Evolutionary conservation across 37 sponge, comb jelly and placozoan species (phyloP).

Genomic region (Tethya wilhelma): DNA sequence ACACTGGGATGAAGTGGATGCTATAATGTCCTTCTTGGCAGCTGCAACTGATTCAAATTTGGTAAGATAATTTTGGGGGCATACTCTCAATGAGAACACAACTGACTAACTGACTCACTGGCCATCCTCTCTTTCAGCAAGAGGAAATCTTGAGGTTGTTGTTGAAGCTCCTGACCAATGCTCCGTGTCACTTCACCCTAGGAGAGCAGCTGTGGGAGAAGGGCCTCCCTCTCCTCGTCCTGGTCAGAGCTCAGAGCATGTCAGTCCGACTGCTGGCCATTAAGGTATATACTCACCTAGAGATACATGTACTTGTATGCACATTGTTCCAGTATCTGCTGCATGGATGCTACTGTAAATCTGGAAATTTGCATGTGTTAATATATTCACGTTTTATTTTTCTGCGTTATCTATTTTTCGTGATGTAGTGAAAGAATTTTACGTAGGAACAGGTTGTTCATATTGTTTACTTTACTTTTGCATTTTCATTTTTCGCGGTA

Average conservation of each 20-base stretch:
- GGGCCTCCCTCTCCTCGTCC: slow-evolving; percentile 48
- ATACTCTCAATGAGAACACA: neutral
- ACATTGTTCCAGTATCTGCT: no score
- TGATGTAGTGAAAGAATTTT: no score
- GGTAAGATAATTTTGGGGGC: slow-evolving; percentile 25
- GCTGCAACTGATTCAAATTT: slow-evolving; percentile 44
- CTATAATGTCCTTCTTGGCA: slow-evolving; percentile 67
- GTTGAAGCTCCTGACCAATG: slow-evolving; percentile 24
- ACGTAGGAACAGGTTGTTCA: no score
- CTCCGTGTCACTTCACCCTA: neutral
- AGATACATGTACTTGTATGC: no score
- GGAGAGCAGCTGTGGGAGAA: slow-evolving; percentile 38
- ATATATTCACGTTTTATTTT: no score
- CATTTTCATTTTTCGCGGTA: no score
- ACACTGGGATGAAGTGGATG: slow-evolving; percentile 73
- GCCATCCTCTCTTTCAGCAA: slow-evolving; percentile 4
- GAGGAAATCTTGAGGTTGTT: slow-evolving; percentile 48
- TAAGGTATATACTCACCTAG: slow-evolving; percentile 34
- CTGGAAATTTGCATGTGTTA: no score
- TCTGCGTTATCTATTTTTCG: no score
- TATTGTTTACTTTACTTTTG: no score
- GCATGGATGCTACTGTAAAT: no score
- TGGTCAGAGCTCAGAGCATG: slow-evolving; percentile 47
- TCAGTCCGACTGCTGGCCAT: slow-evolving; percentile 57
- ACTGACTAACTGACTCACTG: neutral